phyloP scores from a whole-genome alignment of 2,888 invertebrate genomes.

The Monochamus alternatus region DNA sequence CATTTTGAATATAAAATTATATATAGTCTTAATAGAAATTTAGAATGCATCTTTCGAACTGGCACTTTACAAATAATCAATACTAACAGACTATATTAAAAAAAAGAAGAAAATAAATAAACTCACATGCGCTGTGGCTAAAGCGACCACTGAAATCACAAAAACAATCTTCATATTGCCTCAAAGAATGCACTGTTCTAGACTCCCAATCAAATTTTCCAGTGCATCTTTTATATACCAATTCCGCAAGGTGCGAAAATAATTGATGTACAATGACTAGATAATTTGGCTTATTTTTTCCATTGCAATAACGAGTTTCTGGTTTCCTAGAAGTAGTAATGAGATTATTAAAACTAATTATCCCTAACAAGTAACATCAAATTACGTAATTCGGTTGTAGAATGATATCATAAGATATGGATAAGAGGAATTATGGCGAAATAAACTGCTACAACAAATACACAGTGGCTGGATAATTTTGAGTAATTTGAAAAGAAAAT shows the following conservation, averaged over 20 bases:
- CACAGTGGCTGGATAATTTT: too few relatives aligned
- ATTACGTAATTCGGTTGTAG: not conserved
- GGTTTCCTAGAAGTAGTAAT: slow-evolving; percentile 25
- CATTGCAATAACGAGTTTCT: slow-evolving; percentile 9
- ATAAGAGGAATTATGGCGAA: too few relatives aligned
- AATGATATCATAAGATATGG: too few relatives aligned
- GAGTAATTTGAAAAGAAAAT: too few relatives aligned
- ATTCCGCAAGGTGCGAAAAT: slow-evolving; percentile 5
- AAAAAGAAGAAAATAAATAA: not conserved
- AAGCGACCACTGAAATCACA: not conserved
- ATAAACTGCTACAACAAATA: too few relatives aligned
- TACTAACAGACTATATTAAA: too few relatives aligned
- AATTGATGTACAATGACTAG: slow-evolving; percentile 18
- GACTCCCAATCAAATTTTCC: not conserved
- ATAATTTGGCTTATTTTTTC: slow-evolving; percentile 2
- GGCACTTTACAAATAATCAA: too few relatives aligned
- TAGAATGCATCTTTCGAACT: too few relatives aligned
- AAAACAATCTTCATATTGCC: slow-evolving; percentile 9
- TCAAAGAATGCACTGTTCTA: not conserved
- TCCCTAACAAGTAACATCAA: not conserved
- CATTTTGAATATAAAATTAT: too few relatives aligned
- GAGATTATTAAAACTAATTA: slow-evolving; percentile 16
- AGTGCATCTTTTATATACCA: slow-evolving; percentile 16
- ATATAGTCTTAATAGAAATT: too few relatives aligned
- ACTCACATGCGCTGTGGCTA: slow-evolving; percentile 20